A percentile compares a stretch with the other conserved stretches of the same genome.
Conservation (phyloP, 2,888 invertebrate genomes). For the Hemithea aestivaria region DNA sequence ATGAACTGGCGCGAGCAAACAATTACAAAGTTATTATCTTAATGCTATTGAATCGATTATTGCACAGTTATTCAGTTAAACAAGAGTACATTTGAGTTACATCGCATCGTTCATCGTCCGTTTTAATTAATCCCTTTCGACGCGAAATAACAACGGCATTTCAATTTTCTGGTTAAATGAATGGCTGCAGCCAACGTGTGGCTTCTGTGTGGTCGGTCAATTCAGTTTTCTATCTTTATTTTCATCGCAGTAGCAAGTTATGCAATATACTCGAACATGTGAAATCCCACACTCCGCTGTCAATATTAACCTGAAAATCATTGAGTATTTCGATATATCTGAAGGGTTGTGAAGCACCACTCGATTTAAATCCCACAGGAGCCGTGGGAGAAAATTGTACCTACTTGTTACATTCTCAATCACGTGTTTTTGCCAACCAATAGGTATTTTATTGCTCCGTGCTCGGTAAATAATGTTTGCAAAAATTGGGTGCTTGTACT, state of each 20-base stretch:
- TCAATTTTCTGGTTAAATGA: constrained; percentile 65
- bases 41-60: background rate
- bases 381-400: constrained; percentile 27
- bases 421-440: constrained; percentile 15
- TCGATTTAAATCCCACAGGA: constrained; percentile 24
- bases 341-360: constrained; percentile 17
- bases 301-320: constrained; percentile 9
- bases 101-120: constrained; percentile 33
- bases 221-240: constrained; percentile 7
- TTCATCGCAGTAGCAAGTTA: too few relatives aligned
- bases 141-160: constrained; percentile 51
- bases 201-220: constrained; percentile 21
- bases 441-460: constrained; percentile 40
- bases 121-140: constrained; percentile 54
- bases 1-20: constrained; percentile 13
- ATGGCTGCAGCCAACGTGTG: constrained; percentile 41
- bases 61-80: constrained; percentile 7
- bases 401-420: constrained; percentile 19
- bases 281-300: too few relatives aligned
- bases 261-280: too few relatives aligned
- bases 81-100: constrained; percentile 23
- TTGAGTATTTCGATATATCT: constrained; percentile 2
- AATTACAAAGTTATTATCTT: background rate
- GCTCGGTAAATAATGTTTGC: constrained; percentile 37
- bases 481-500: constrained; percentile 14